Percentiles rank a stretch among this genome's conserved stretches.
Evolutionary conservation across 2,888 invertebrate species (phyloP).

Genomic region (Chymomyza fuscimana): DNA sequence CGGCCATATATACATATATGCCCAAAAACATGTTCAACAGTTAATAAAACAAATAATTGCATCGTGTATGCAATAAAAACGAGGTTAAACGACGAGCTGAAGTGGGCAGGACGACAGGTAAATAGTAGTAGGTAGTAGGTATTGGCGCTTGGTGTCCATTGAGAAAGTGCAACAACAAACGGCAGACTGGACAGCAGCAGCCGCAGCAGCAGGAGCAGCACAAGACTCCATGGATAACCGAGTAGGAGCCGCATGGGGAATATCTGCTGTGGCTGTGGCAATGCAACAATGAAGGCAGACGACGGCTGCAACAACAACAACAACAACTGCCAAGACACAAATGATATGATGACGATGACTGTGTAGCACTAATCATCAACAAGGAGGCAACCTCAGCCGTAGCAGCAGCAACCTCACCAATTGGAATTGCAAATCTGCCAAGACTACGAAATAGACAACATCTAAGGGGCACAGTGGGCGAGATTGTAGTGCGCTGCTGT

Average conservation of each 20-base stretch:
- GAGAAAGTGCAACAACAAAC: slow-evolving; percentile 37
- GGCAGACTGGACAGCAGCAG: slow-evolving; percentile 38
- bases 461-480: not conserved
- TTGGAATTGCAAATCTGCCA: slow-evolving; percentile 70
- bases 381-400: slow-evolving; percentile 18
- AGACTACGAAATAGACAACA: slow-evolving; percentile 25
- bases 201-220: not conserved
- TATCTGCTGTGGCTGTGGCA: not conserved
- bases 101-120: slow-evolving; percentile 53
- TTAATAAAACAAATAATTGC: slow-evolving; percentile 74
- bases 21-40: slow-evolving; percentile 65
- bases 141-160: slow-evolving; percentile 46
- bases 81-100: slow-evolving; percentile 59
- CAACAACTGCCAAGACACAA: not conserved
- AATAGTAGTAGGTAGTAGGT: slow-evolving; percentile 26
- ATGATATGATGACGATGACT: slow-evolving; percentile 11
- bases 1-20: slow-evolving; percentile 1
- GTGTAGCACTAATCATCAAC: slow-evolving; percentile 50
- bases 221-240: not conserved
- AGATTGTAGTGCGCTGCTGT: not conserved
- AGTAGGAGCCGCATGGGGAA: not conserved
- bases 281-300: slow-evolving; percentile 10
- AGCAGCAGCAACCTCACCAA: slow-evolving; percentile 56
- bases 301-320: not conserved
- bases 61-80: slow-evolving; percentile 69